phyloP scores from a whole-genome alignment of 37 sponge, comb jelly and placozoan species.

The Cladorhizidae sp. region DNA sequence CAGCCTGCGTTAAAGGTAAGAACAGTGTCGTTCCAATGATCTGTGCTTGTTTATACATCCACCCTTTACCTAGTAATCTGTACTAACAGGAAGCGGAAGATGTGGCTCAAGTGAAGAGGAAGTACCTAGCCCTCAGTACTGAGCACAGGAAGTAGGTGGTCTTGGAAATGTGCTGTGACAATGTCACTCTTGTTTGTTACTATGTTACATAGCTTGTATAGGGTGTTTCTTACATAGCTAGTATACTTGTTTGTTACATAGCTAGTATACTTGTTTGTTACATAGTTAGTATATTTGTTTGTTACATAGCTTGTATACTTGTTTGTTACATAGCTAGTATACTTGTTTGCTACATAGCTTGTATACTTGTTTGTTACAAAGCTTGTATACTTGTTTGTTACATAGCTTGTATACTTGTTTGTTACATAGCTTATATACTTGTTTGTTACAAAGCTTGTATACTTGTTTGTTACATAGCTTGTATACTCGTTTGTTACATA shows the following conservation, averaged over 20 bases:
- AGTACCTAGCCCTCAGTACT: conserved; percentile 16
- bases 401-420: background rate
- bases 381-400: background rate
- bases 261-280: too few relatives aligned
- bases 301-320: background rate
- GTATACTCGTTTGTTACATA: too few relatives aligned
- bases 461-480: background rate
- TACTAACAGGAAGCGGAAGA: conserved; percentile 31
- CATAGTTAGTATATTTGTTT: too few relatives aligned
- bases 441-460: background rate
- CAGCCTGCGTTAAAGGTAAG: too few relatives aligned
- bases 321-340: background rate
- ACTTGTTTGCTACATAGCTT: too few relatives aligned
- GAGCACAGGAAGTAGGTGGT: conserved; percentile 29
- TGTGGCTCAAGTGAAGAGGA: background rate
- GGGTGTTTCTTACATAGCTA: background rate
- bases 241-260: background rate
- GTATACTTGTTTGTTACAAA: background rate
- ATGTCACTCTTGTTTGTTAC: too few relatives aligned
- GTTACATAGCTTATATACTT: too few relatives aligned
- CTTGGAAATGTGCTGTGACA: too few relatives aligned
- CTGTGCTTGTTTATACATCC: background rate
- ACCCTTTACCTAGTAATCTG: background rate
- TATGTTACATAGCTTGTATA: background rate
- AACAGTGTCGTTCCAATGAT: too few relatives aligned